Evolutionary conservation across 2,113 vertebrate genomes (phyloP).

Genomic region (Indicator indicator): DNA sequence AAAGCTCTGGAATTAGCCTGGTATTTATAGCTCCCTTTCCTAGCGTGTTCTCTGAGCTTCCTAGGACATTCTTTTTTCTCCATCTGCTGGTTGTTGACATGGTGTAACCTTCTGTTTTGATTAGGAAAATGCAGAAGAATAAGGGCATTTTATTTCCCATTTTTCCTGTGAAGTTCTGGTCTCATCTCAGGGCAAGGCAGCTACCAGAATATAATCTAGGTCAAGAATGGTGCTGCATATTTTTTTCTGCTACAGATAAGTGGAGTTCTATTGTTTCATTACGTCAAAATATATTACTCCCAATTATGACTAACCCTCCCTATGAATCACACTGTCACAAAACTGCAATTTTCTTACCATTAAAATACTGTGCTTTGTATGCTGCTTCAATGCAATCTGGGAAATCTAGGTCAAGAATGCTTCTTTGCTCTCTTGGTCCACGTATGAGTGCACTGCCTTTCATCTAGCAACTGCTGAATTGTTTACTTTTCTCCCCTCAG

Average conservation of each 20-base stretch:
- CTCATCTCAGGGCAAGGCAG: constrained; percentile 41
- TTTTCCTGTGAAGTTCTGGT: constrained; percentile 22
- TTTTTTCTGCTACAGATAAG: background rate
- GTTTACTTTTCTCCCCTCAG: background rate
- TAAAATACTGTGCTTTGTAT: background rate
- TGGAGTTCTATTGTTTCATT: constrained; percentile 4
- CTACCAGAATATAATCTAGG: constrained; percentile 15
- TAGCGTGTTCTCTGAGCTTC: constrained; percentile 47
- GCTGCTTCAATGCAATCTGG: background rate
- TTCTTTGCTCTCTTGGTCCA: background rate
- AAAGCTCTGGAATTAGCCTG: constrained; percentile 68
- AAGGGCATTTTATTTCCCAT: background rate
- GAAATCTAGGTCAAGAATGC: background rate
- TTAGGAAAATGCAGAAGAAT: background rate
- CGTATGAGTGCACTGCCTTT: background rate
- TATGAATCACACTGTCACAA: constrained; percentile 24
- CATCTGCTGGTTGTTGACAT: constrained; percentile 65
- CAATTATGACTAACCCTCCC: constrained; percentile 10
- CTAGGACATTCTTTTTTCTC: constrained; percentile 15
- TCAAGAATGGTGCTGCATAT: background rate
- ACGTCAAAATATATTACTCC: constrained; percentile 32
- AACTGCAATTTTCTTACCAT: background rate
- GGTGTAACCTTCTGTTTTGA: constrained; percentile 32
- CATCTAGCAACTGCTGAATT: background rate
- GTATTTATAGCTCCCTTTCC: constrained; percentile 65